Percentiles rank a stretch among this genome's conserved stretches.
Conservation (phyloP, 2,113 vertebrate genomes). For the Enhydra lutris region DNA sequence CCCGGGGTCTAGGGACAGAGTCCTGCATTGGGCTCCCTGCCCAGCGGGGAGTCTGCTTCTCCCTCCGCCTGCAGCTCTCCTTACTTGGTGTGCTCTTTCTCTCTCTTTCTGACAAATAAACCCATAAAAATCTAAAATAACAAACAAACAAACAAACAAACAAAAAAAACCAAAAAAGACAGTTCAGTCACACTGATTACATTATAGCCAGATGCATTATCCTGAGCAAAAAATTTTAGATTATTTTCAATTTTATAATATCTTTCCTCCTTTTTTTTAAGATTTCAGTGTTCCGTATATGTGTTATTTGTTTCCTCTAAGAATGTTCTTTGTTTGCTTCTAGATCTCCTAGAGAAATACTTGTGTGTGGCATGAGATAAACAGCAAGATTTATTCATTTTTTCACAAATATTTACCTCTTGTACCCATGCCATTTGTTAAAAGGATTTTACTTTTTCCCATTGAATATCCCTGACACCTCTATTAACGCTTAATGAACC, state of each 20-base stretch:
- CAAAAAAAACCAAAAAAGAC: too few species aligned
- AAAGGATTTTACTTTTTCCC: background rate
- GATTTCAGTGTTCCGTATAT: background rate
- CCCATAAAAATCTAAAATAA: too few species aligned
- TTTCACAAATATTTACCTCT: background rate
- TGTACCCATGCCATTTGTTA: background rate
- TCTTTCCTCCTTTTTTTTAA: background rate
- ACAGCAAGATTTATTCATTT: background rate
- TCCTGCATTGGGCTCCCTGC: too few species aligned
- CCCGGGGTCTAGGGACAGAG: too few species aligned
- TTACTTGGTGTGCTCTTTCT: too few species aligned
- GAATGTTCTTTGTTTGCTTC: background rate
- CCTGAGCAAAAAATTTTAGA: background rate
- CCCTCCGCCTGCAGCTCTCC: too few species aligned
- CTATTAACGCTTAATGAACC: background rate
- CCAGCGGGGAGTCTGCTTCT: too few species aligned
- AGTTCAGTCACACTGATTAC: background rate
- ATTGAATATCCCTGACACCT: background rate
- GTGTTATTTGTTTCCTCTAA: background rate
- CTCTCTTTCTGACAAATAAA: too few species aligned
- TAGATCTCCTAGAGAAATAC: background rate
- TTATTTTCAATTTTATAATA: background rate
- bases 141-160: too few species aligned
- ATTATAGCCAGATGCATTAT: background rate
- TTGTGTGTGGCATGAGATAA: background rate